Percentiles rank a stretch among this genome's conserved stretches.
Conservation (phyloP, 2,113 vertebrate genomes). For the Hippoglossus stenolepis region DNA sequence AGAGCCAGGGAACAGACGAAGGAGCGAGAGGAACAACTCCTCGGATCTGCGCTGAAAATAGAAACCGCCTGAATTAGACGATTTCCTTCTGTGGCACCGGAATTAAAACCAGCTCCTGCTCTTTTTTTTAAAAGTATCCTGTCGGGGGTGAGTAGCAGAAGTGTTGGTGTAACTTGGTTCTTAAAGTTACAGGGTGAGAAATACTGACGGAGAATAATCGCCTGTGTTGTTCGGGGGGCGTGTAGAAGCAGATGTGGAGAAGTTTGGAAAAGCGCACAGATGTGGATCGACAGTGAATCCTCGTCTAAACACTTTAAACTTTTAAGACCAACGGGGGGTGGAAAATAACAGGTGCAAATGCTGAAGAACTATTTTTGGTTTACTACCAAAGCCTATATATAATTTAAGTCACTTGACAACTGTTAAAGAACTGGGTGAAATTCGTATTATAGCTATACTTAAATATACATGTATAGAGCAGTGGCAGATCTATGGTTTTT, state of each 20-base stretch:
- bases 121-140: too few relatives aligned
- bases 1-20: too few relatives aligned
- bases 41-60: background rate
- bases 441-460: too few relatives aligned
- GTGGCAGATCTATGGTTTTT: too few relatives aligned
- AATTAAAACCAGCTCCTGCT: too few relatives aligned
- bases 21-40: too few relatives aligned
- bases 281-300: background rate
- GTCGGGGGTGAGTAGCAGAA: conserved; percentile 14
- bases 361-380: background rate
- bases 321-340: too few relatives aligned
- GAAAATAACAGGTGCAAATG: background rate
- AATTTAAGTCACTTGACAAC: too few relatives aligned
- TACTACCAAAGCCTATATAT: background rate
- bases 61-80: background rate
- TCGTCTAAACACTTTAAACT: too few relatives aligned
- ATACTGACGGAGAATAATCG: background rate
- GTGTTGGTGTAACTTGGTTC: background rate
- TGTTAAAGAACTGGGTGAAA: too few relatives aligned
- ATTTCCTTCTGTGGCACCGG: background rate
- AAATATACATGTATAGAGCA: too few relatives aligned
- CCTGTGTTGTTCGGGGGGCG: background rate
- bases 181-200: background rate
- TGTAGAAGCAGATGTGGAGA: background rate
- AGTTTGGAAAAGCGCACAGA: background rate